Percentiles rank a stretch among this genome's conserved stretches.
phyloP scores from a whole-genome alignment of 2,888 invertebrate genomes.

The Lissonota sp. region DNA sequence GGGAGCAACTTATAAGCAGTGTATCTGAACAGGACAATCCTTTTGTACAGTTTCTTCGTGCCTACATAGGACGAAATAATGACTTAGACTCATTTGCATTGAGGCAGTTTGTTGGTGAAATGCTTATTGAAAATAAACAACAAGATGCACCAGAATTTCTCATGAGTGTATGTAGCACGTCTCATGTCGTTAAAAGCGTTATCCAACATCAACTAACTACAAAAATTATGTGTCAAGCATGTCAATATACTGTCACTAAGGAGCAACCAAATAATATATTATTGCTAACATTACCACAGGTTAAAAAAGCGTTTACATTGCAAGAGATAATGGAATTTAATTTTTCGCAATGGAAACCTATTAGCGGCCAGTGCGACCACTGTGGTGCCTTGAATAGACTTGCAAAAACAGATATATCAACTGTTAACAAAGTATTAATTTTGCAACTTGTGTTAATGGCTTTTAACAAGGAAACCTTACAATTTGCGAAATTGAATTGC shows the following conservation, averaged over 20 bases:
- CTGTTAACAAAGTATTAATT: conserved; percentile 12
- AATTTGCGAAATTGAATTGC: conserved; percentile 14
- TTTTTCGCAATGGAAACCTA: conserved; percentile 11
- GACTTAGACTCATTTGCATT: too few relatives aligned
- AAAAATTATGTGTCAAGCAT: not conserved
- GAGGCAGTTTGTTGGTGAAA: not conserved
- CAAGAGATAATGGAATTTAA: conserved; percentile 2
- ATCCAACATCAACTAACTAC: conserved; percentile 12
- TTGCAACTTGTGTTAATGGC: conserved; percentile 14
- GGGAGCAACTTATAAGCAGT: conserved; percentile 16
- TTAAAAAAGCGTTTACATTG: not conserved
- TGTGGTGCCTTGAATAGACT: not conserved
- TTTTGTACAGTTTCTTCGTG: not conserved
- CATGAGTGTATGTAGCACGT: conserved; percentile 18
- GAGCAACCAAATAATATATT: conserved; percentile 15
- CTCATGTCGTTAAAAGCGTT: conserved; percentile 3
- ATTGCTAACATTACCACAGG: not conserved
- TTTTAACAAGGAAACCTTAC: not conserved
- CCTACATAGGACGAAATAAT: conserved; percentile 3
- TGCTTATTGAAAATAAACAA: conserved; percentile 2
- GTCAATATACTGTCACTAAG: not conserved
- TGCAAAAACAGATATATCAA: not conserved
- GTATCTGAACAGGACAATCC: not conserved
- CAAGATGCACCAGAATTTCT: conserved; percentile 37
- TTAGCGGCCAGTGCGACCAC: conserved; percentile 4